These are phyloP conservation scores for Tortricodes alternella DNA, from an alignment of 2,888 invertebrate species.

Conservation along the genomic window DNA sequence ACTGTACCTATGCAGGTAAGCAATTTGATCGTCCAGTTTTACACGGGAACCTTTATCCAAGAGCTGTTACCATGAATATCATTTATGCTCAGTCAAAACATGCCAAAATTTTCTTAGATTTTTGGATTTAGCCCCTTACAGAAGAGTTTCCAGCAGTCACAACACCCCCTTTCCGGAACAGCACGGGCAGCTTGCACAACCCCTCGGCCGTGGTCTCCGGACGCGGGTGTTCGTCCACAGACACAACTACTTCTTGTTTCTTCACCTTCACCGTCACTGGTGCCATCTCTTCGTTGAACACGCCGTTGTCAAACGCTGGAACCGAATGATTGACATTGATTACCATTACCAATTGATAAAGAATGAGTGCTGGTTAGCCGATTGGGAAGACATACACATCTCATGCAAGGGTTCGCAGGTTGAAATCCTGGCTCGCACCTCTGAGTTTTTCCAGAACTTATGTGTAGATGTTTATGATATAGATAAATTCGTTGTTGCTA, in stretches of 20 bases:
- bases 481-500: no score
- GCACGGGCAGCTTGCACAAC: conserved; percentile 90
- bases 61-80: background rate
- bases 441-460: no score
- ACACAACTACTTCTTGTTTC: conserved; percentile 88
- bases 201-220: conserved; percentile 92
- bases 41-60: background rate
- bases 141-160: conserved; percentile 98
- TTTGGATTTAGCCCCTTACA: conserved; percentile 66
- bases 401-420: no score
- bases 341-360: no score
- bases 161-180: conserved; percentile 96
- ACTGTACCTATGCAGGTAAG: no score
- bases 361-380: no score
- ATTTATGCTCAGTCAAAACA: no score
- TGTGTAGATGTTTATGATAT: no score
- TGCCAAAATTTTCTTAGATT: background rate
- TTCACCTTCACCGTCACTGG: conserved; percentile 93
- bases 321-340: no score
- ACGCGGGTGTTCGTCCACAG: conserved; percentile 95
- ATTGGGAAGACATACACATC: no score
- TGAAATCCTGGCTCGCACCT: no score
- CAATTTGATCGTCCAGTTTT: no score
- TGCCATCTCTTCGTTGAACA: conserved; percentile 93
- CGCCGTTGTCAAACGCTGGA: conserved; percentile 93